Evolutionary conservation across 2,888 invertebrate genomes (phyloP), one percentile per base, ranked within the genome.

Genomic region (Orthosia gracilis): DNA sequence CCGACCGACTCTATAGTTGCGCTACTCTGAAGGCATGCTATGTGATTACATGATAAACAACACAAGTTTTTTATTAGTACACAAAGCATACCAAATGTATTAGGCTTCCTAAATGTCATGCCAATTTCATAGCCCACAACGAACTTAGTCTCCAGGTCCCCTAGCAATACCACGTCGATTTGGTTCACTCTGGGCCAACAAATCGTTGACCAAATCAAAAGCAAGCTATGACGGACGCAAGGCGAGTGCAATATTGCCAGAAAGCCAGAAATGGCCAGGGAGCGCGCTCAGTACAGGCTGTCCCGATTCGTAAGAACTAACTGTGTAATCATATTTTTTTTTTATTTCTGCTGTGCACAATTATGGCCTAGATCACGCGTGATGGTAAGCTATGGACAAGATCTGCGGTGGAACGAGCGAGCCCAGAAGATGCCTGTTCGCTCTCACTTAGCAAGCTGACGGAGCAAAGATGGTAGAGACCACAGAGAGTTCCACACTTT

Each of bases 141-240:
- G 15, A 40, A 15, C 40, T 40, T n/a, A 40, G 57, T 69, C 49
- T 50, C 40, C n/a, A 40, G 40, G 40, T 69, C 69, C 69, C 57
- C 2, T 50, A 50, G n/a, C 49, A 70, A 71, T 58, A 31, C 21
- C 47, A 57, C 49, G 18, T 71, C 12, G 15, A 71, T 71, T 69
- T 57, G 69, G 45, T 12, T 65, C 15, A 21, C 15, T 15, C n/a
- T 3, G n/a, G 31, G 68, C 18, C 40, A 55, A 66, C 55, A 40
- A 4, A 40, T 40, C n/a, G 5, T 12, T 50, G 2, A 40, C 49
- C 2, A 13, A 70, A 70, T 58, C 58, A 17, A 49, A 59, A 40
- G 18, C 12, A 15, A 40, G 21, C 12, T 21, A 21, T 54, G 17
- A 18, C 23, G 4, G 15, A 11, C 26, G n/a, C 68, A 67, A 23